Conservation (phyloP, 1,140 invertebrate species). For the Bombus consobrinus region DNA sequence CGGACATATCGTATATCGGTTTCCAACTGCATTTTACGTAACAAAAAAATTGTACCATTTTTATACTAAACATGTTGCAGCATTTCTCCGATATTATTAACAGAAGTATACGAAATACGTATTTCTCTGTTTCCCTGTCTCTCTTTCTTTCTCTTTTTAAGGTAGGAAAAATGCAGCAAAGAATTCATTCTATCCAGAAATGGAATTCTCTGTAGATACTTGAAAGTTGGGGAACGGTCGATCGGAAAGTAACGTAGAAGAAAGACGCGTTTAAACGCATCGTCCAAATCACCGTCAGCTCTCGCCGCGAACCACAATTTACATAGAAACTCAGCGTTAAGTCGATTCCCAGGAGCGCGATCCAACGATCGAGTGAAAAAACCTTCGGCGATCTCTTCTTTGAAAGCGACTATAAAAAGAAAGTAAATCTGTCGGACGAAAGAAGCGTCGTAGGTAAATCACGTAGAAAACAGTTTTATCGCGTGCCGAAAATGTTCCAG, state of each 20-base stretch:
- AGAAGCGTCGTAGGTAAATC: not conserved
- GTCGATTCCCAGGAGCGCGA: conserved; percentile 51
- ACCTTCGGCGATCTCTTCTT: conserved; percentile 35
- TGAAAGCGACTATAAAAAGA: conserved; percentile 17
- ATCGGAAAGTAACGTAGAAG: conserved; percentile 37
- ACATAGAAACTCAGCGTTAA: conserved; percentile 66
- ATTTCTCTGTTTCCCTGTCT: not conserved
- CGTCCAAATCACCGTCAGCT: conserved; percentile 41
- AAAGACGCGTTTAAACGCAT: conserved; percentile 40
- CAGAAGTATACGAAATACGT: not conserved
- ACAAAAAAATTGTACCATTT: not conserved
- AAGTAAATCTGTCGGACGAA: not conserved
- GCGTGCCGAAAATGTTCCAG: no score
- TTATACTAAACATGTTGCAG: not conserved
- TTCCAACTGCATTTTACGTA: no score
- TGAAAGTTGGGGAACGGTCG: conserved; percentile 18
- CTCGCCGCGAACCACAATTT: conserved; percentile 49
- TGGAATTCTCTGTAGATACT: conserved; percentile 27
- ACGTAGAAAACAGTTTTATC: not conserved
- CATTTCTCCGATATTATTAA: no score
- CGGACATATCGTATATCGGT: no score
- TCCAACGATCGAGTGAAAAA: conserved; percentile 42
- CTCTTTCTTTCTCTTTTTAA: not conserved
- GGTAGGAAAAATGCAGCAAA: not conserved
- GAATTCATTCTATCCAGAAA: conserved; percentile 31